These are phyloP conservation scores for Sceloporus undulatus DNA, from an alignment of 2,113 vertebrate species.

Conservation along the genomic window DNA sequence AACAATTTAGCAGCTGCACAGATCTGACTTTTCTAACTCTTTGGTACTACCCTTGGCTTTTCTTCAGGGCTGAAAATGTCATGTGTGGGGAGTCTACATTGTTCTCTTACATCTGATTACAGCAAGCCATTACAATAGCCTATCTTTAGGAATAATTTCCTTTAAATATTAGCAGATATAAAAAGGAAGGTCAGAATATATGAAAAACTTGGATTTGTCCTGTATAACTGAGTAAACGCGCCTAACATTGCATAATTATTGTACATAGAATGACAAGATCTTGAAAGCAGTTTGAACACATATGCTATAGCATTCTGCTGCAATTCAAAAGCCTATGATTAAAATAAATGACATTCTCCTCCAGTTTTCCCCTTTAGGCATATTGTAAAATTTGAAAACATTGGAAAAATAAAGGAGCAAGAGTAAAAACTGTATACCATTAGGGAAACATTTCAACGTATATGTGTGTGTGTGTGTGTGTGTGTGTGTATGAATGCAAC, in stretches of 20 bases:
- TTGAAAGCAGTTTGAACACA: conserved; percentile 13
- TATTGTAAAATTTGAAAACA: conserved; percentile 41
- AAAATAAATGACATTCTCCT: conserved; percentile 53
- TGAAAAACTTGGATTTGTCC: neutral
- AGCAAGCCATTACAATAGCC: neutral
- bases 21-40: neutral
- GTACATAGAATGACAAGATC: neutral
- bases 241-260: neutral
- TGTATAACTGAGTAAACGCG: neutral
- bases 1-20: neutral
- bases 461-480: neutral
- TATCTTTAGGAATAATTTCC: neutral
- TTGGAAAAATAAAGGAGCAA: conserved; percentile 32
- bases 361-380: conserved; percentile 59
- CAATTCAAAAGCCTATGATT: conserved; percentile 33
- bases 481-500: conserved; percentile 50
- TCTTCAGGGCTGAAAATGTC: neutral
- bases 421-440: conserved; percentile 29
- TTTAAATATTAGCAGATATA: neutral
- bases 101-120: neutral
- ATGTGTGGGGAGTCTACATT: neutral
- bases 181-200: neutral
- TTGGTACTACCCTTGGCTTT: neutral
- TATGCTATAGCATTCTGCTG: neutral
- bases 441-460: conserved; percentile 56